Percentiles rank a stretch among this genome's conserved stretches.
phyloP scores from a whole-genome alignment of 2,113 vertebrate genomes.

The Thomomys bottae region DNA sequence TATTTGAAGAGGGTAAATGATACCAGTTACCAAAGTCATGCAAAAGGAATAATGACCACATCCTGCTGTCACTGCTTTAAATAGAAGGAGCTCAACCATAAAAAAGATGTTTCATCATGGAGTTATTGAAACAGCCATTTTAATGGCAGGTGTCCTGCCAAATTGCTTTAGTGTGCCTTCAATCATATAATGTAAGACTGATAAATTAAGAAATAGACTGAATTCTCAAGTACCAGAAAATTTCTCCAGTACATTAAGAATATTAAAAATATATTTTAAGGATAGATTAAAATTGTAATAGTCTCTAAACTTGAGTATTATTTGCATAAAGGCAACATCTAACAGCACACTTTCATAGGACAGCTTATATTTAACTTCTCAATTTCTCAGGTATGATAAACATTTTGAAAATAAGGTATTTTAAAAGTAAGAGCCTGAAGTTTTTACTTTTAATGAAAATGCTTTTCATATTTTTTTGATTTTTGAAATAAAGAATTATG shows the following conservation, averaged over 20 bases:
- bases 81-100: slow-evolving; percentile 7
- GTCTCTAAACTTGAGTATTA: background rate
- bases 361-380: background rate
- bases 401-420: slow-evolving; percentile 38
- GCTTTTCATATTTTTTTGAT: background rate
- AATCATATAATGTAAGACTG: background rate
- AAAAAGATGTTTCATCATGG: background rate
- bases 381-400: slow-evolving; percentile 17
- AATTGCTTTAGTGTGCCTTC: background rate
- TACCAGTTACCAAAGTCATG: slow-evolving; percentile 22
- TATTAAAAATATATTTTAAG: slow-evolving; percentile 21
- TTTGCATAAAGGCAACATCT: background rate
- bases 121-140: slow-evolving; percentile 37
- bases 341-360: background rate
- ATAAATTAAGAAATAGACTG: slow-evolving; percentile 23
- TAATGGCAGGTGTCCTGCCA: background rate
- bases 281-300: background rate
- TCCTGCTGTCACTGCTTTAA: background rate
- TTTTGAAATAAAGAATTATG: background rate
- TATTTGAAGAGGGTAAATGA: slow-evolving; percentile 40
- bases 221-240: background rate
- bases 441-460: no score
- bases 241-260: background rate
- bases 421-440: background rate
- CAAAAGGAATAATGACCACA: background rate